Percentiles rank a stretch among this genome's conserved stretches.
Conservation (phyloP, 2,113 vertebrate genomes). For the Notarius quadriscutis region DNA sequence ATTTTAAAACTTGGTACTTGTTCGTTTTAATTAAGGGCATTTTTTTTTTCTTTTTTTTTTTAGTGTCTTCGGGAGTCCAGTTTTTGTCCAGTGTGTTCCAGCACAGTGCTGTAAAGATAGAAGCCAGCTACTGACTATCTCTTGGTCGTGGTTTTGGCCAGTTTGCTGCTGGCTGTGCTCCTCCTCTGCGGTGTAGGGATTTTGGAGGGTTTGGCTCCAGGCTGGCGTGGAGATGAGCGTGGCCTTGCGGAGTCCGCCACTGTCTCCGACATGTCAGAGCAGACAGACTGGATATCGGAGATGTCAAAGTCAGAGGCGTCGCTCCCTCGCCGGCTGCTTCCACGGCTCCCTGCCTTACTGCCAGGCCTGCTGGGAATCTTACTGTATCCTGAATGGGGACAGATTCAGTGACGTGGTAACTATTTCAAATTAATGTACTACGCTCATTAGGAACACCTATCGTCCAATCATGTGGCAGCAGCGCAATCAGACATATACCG, state of each 20-base stretch:
- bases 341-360: slow-evolving; percentile 95
- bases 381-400: slow-evolving; percentile 72
- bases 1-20: slow-evolving; percentile 94
- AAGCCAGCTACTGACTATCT: slow-evolving; percentile 83
- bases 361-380: slow-evolving; percentile 86
- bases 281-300: slow-evolving; percentile 97
- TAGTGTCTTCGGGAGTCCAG: slow-evolving; percentile 67
- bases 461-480: not conserved
- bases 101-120: slow-evolving; percentile 52
- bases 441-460: not conserved
- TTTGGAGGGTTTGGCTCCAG: slow-evolving; percentile 88
- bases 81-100: slow-evolving; percentile 56
- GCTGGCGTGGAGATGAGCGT: slow-evolving; percentile 81
- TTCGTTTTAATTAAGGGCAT: slow-evolving; percentile 86
- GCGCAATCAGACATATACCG: not conserved
- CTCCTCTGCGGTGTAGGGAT: slow-evolving; percentile 93
- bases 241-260: slow-evolving; percentile 79
- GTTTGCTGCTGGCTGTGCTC: slow-evolving; percentile 82
- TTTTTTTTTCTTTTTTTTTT: slow-evolving; percentile 61
- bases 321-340: slow-evolving; percentile 92
- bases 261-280: slow-evolving; percentile 87
- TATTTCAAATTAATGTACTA: not conserved
- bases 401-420: not conserved
- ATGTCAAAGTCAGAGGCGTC: slow-evolving; percentile 99
- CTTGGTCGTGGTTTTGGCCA: slow-evolving; percentile 85